Evolutionary conservation across 2,113 vertebrate genomes (phyloP).

Genomic region (Silurus meridionalis): DNA sequence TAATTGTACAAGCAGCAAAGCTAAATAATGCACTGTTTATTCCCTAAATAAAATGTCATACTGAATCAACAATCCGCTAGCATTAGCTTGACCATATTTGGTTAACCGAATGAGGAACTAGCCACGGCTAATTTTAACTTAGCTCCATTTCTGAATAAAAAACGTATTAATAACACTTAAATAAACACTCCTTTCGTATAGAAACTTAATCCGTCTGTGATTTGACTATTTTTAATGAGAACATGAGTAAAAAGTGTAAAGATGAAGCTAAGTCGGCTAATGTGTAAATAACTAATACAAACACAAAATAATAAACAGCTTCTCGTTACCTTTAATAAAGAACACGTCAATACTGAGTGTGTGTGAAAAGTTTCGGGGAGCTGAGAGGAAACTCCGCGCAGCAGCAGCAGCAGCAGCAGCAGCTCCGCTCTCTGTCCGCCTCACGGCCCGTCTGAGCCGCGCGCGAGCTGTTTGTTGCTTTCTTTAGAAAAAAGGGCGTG

Average conservation of each 20-base stretch:
- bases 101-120: constrained; percentile 45
- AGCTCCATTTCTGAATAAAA: background rate
- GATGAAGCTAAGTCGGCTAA: background rate
- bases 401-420: no score
- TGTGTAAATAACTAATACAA: background rate
- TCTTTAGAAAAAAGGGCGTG: constrained; percentile 46
- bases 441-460: background rate
- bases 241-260: background rate
- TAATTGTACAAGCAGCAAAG: no score
- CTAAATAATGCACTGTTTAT: background rate
- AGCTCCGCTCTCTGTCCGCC: no score
- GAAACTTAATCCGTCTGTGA: background rate
- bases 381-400: no score
- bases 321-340: constrained; percentile 3
- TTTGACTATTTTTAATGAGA: background rate
- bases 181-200: background rate
- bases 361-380: no score
- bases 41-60: background rate
- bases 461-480: constrained; percentile 56
- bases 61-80: background rate
- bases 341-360: background rate
- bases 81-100: constrained; percentile 41
- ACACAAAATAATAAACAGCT: background rate
- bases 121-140: constrained; percentile 8
- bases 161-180: background rate